These are phyloP conservation scores for Rhyacophila brunnea DNA, from an alignment of 1,140 invertebrate species.

Conservation along the genomic window DNA sequence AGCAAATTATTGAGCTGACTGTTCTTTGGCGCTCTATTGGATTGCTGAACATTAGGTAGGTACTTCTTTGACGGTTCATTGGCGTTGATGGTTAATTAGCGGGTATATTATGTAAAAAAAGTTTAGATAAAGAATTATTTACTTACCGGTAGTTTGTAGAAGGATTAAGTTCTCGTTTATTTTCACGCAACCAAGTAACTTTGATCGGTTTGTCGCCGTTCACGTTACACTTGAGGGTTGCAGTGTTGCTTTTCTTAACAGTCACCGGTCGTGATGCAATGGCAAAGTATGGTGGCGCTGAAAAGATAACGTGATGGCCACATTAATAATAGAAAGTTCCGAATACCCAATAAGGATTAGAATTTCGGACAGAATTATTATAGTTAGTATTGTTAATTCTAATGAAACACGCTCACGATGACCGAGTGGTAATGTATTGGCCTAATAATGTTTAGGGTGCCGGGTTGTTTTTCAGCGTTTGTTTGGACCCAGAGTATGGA, in stretches of 20 bases:
- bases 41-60: too few species aligned
- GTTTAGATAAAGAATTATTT: neutral
- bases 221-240: slow-evolving; percentile 72
- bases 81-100: too few species aligned
- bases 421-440: too few species aligned
- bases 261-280: slow-evolving; percentile 67
- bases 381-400: too few species aligned
- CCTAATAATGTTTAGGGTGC: too few species aligned
- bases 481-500: too few species aligned
- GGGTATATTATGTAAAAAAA: neutral
- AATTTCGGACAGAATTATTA: too few species aligned
- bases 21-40: too few species aligned
- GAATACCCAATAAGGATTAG: neutral
- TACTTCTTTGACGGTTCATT: too few species aligned
- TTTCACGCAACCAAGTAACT: slow-evolving; percentile 70
- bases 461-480: too few species aligned
- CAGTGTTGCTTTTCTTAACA: slow-evolving; percentile 72
- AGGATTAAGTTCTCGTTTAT: slow-evolving; percentile 66
- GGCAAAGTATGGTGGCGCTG: slow-evolving; percentile 72
- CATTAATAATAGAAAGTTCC: slow-evolving; percentile 5
- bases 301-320: slow-evolving; percentile 11
- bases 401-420: too few species aligned
- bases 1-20: too few species aligned
- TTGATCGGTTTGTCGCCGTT: slow-evolving; percentile 81
- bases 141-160: slow-evolving; percentile 66